Evolutionary conservation across 2,113 vertebrate species (phyloP).

Genomic region (Corydoras sp.): DNA sequence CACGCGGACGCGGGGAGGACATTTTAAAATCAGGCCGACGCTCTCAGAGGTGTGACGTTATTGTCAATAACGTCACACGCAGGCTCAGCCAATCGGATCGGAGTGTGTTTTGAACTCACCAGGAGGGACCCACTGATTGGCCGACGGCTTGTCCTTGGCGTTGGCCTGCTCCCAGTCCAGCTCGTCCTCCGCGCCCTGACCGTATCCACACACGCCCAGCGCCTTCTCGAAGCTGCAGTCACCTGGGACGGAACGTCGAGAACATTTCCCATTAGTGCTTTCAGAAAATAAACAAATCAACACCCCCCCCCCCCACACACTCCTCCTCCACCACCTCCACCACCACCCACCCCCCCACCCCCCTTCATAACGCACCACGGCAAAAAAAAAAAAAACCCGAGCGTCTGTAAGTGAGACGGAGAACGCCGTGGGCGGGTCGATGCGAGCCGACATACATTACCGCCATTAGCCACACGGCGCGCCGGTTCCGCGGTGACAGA

Average conservation of each 20-base stretch:
- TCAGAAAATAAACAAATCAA: too few species aligned
- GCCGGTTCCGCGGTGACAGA: conserved; percentile 68
- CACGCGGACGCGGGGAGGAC: too few species aligned
- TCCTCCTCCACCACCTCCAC: neutral
- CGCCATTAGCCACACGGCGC: conserved; percentile 59
- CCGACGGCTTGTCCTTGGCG: conserved; percentile 68
- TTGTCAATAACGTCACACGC: too few species aligned
- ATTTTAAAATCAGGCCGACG: too few species aligned
- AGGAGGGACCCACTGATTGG: conserved; percentile 85
- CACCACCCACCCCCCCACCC: too few species aligned
- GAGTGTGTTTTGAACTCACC: conserved; percentile 62
- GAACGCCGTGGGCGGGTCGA: conserved; percentile 61
- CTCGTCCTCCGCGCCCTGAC: conserved; percentile 85
- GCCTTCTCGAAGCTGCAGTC: conserved; percentile 90
- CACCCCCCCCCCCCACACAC: neutral
- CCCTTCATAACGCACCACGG: conserved; percentile 62
- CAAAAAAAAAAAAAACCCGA: conserved; percentile 65
- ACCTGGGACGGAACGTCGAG: conserved; percentile 64
- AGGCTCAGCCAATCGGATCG: too few species aligned
- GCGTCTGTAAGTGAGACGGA: conserved; percentile 64
- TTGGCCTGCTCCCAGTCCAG: conserved; percentile 92
- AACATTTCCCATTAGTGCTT: too few species aligned
- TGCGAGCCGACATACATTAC: conserved; percentile 63
- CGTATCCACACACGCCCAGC: conserved; percentile 82
- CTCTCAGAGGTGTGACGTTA: too few species aligned